These are phyloP conservation scores for Pogonophryne albipinna DNA, from an alignment of 2,797 vertebrate genomes.

Conservation along the genomic window DNA sequence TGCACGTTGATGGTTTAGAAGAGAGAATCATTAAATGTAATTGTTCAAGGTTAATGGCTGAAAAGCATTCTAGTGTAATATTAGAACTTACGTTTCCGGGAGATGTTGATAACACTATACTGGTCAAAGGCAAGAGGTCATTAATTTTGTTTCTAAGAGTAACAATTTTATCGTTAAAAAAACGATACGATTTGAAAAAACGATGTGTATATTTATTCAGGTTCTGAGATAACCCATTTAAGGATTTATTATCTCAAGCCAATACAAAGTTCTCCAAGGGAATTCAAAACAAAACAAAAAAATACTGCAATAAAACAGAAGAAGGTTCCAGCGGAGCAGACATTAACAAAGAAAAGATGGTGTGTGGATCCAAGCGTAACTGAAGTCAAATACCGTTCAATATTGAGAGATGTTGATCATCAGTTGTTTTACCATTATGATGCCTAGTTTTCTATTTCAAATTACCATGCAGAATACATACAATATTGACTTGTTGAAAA, in stretches of 20 bases:
- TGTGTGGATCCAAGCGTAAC: neutral
- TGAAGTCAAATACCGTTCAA: neutral
- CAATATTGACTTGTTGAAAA: neutral
- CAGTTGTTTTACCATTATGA: neutral
- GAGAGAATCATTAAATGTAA: too few species aligned
- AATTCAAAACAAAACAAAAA: slow-evolving; percentile 1
- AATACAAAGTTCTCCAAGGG: neutral
- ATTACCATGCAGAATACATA: neutral
- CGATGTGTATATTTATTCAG: neutral
- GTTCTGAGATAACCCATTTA: neutral
- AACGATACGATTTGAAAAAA: too few species aligned
- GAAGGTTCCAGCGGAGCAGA: neutral
- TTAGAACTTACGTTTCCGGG: too few species aligned
- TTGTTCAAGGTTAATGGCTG: too few species aligned
- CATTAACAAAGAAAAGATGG: neutral
- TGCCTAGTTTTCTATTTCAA: too few species aligned
- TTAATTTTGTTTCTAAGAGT: too few species aligned
- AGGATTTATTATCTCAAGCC: neutral
- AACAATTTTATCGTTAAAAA: too few species aligned
- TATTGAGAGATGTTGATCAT: neutral
- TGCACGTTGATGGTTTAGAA: too few species aligned
- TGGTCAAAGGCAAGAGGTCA: too few species aligned
- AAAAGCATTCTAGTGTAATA: too few species aligned
- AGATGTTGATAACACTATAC: too few species aligned
- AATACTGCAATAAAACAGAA: neutral